Base-by-base conservation (phyloP, 1,140 invertebrate species). In the Lordiphosa mommai region DNA sequence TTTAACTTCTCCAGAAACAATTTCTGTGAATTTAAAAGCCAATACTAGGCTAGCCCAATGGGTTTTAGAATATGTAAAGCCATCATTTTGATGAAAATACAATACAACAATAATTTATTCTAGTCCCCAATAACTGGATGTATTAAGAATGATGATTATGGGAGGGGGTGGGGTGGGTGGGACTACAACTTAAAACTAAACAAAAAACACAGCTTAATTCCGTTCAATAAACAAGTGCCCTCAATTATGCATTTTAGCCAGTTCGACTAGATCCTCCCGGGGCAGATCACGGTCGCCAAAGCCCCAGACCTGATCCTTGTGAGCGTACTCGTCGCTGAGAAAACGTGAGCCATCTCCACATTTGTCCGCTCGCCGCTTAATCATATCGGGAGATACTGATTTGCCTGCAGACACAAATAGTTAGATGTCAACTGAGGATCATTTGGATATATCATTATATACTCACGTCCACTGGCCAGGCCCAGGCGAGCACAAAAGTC, bases 381-480 rank as follows among this genome's bases (percentile, higher is more conserved):
- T 90, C 92, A 95, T 94, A 9, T 90, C 87, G 0, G 90, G 73
- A 0, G 93, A 92, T 0, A 92, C 93, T 0, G 88, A 91, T 89
- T 94, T 92, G 34, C 91, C 91, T 92, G 72, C 58, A 23, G 5
- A 41, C 3, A 20, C 0, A 2, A 9, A 5, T 27, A 23, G 0
- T 7, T 4, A 0, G 0, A 7, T 3, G n/a, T 58, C 6, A 49
- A 38, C 23, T 10, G 0, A 0, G 7, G 0, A 32, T 30, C 7
- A 10, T 6, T 4, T 0, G 2, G 3, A 1, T 3, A 27, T 12
- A 6, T 4, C 2, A 4, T 0, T 4, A 6, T 0, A 10, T 17
- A 91, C 90, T 92, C 92, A 87, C 94, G 89, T 87, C 93, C 94
- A 69, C 93, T 95, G 6, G 94, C 94, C 92, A 94, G 94, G 13